Conservation (phyloP, 1,140 invertebrate species). For the Mylabris phalerata region DNA sequence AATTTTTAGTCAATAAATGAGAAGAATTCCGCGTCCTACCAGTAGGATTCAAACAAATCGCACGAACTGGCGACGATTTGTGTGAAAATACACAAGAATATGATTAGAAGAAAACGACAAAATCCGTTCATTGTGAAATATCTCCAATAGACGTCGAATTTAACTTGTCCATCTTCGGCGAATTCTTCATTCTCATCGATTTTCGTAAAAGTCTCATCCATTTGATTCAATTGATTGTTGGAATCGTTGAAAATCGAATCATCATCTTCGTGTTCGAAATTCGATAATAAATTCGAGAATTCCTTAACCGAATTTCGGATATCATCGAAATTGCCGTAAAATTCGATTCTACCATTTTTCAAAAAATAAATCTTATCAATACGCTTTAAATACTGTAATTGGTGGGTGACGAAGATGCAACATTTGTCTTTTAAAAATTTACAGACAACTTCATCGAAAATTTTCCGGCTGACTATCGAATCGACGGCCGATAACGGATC, state of each 20-base stretch:
- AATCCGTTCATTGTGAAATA: conserved; percentile 55
- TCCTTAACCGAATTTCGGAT: conserved; percentile 55
- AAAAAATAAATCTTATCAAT: conserved; percentile 62
- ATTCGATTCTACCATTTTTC: conserved; percentile 54
- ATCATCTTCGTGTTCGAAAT: conserved; percentile 43
- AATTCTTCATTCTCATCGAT: conserved; percentile 41
- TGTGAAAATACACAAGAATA: conserved; percentile 49
- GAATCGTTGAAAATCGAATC: conserved; percentile 25
- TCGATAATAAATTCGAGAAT: conserved; percentile 53
- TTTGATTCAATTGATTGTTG: neutral
- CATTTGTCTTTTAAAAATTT: conserved; percentile 64
- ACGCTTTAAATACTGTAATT: conserved; percentile 74
- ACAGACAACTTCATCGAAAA: conserved; percentile 61
- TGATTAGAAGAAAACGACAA: conserved; percentile 45
- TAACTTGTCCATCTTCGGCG: conserved; percentile 18
- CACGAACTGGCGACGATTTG: conserved; percentile 59
- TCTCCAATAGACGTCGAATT: conserved; percentile 48
- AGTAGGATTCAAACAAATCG: conserved; percentile 62
- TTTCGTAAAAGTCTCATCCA: conserved; percentile 26
- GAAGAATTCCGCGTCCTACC: conserved; percentile 47
- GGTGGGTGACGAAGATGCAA: conserved; percentile 78
- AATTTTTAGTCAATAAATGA: neutral
- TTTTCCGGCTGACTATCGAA: conserved; percentile 58
- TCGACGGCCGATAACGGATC: conserved; percentile 78
- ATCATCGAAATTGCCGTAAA: conserved; percentile 55